Evolutionary conservation across 2,113 vertebrate genomes (phyloP), one percentile per base, ranked within the genome.

Genomic region (Pterocles gutturalis): DNA sequence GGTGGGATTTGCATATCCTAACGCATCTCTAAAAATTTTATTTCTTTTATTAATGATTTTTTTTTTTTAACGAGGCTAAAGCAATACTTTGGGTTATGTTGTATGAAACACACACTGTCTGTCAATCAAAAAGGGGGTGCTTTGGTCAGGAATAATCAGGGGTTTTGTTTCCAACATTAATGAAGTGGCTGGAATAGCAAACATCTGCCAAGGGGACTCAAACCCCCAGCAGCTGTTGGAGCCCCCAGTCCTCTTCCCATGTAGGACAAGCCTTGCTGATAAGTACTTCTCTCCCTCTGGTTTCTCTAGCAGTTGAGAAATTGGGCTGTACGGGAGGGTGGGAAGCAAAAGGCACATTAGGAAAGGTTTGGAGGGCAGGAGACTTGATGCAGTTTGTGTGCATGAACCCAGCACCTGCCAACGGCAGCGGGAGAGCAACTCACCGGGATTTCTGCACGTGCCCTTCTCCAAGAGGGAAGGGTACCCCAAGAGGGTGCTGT

Each of bases 91-190:
- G 69, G 58, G 81, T 79, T 93, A 58, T 84, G 48, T 15, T 4
- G 9, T 60, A 93, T 46, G 95, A 96, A 97, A 96, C 98, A 98
- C 97, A 98, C 97, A 4, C 97, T 83, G 96, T 87, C 96, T 98
- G 98, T 98, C 98, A 98, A 92, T 98, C 98, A 98, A 65, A 57
- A 91, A 65, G 45, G 69, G 93, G 45, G 76, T 46, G 69, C 97
- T 97, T 96, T 96, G 95, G 96, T 98, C 89, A 91, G 93, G 94
- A 98, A 97, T 93, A 97, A 96, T 96, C 86, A 36, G 83, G 97
- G 94, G 93, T 97, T 97, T 98, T 98, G 98, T 98, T 98, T 98
- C 97, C 96, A 96, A 97, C 92, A 92, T 97, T 97, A 98, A 98
- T 97, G 97, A 98, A 98, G 97, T 96, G 98, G 89, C 97, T 97